Conservation (phyloP, 23 tunicate species). For the Trididemnum miniatum region DNA sequence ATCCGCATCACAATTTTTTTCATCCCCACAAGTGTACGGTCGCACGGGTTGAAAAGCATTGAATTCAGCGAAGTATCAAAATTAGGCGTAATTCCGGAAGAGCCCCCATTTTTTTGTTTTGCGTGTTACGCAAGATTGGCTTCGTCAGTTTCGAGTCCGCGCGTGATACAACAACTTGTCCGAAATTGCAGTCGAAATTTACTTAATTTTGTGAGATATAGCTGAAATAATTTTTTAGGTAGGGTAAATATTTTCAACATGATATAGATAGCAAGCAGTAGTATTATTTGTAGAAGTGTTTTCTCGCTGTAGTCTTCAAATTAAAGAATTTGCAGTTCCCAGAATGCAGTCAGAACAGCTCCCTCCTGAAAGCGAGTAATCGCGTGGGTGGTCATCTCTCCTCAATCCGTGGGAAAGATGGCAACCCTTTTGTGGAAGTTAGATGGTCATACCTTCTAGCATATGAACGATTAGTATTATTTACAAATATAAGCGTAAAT, state of each 20-base stretch:
- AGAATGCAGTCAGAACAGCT: too few species aligned
- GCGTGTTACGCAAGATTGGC: too few species aligned
- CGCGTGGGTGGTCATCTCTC: not conserved
- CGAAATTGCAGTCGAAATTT: not conserved
- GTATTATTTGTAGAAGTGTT: not conserved
- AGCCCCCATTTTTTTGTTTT: not conserved
- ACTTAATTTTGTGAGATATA: not conserved
- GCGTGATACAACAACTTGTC: not conserved
- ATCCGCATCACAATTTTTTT: too few species aligned
- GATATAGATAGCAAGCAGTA: too few species aligned
- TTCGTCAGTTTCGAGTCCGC: not conserved
- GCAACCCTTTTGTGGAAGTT: not conserved
- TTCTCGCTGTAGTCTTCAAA: too few species aligned
- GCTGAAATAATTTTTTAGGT: not conserved
- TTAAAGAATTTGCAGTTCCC: too few species aligned
- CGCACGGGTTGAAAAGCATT: too few species aligned
- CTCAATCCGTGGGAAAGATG: not conserved
- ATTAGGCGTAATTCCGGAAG: too few species aligned
- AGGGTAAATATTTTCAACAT: not conserved
- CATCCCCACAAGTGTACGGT: too few species aligned
- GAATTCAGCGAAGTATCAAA: too few species aligned
- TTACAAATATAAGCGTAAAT: not conserved
- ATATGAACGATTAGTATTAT: too few species aligned
- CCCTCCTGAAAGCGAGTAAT: not conserved
- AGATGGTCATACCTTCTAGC: too few species aligned